Base-by-base conservation (phyloP, 2,797 vertebrate species). In the Rhabdomys pumilio region DNA sequence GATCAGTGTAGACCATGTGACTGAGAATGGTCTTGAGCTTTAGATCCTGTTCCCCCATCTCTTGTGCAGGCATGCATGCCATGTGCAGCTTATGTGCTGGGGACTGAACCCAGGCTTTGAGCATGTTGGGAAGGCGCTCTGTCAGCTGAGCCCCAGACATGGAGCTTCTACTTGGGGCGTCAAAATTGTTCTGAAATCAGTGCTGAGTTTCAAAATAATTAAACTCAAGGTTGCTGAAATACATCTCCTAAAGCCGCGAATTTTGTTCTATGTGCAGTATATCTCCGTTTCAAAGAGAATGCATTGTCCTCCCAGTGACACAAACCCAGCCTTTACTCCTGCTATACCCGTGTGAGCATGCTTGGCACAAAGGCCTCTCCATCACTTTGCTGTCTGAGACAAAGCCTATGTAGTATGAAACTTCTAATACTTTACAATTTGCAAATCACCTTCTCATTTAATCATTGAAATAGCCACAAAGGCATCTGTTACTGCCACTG, bases 321-420 rank as follows among this genome's bases (percentile, higher is more conserved):
- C n/a, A 11, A 4, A 10, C 11, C 22, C 61, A 26, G 55, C 6
- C 14, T 13, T 82, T 15, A 14, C 53, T 69, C 24, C 69, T 31
- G 6, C 34, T 12, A 41, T 24, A 8, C 12, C 59, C n/a, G 0
- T 0, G 14, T 11, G 5, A 22, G 5, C 0, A 1, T 10, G 6
- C 41, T 24, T 59, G 20, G 13, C 38, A 14, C 31, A 59, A 2
- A 3, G 2, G 50, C 29, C 82, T 1, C 53, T 57, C 38, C 69
- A n/a, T 34, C 59, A 44, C 3, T 44, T 82, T 67, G 44, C 26
- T 75, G 59, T 38, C 50, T 65, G 44, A 59, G 34, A 44, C 20
- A 47, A 94, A 91, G 81, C 34, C 59, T 81, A 50, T 38, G 12
- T 17, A 72, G 55, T 12, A 44, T 79, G 57, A 57, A 57, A 76